Evolutionary conservation across 2,113 vertebrate genomes (phyloP).

Genomic region (Rhinopomastus cyanomelas): DNA sequence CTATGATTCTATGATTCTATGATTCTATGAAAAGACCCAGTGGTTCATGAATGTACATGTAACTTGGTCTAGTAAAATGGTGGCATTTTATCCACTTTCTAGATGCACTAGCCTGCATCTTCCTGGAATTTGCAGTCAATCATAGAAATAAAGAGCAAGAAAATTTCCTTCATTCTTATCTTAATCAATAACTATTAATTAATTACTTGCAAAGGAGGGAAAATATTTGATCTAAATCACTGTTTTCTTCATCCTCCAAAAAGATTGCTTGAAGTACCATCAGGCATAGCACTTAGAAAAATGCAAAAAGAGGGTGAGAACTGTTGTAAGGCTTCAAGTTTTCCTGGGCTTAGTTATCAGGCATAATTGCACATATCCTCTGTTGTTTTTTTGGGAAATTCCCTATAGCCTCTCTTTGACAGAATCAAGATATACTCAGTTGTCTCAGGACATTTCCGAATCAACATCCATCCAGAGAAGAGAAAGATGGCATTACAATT

Average conservation of each 20-base stretch:
- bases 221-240: neutral
- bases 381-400: neutral
- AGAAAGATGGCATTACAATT: neutral
- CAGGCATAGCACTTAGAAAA: neutral
- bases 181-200: neutral
- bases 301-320: neutral
- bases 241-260: accelerated
- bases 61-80: neutral
- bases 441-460: neutral
- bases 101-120: neutral
- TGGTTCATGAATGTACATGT: neutral
- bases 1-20: no score
- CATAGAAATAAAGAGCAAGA: neutral
- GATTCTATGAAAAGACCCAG: neutral
- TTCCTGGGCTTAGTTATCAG: neutral
- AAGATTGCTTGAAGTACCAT: neutral
- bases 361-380: neutral
- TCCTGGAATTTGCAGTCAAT: neutral
- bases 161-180: neutral
- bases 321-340: neutral
- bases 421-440: neutral
- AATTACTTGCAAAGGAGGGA: neutral
- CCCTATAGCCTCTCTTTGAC: neutral
- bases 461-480: neutral
- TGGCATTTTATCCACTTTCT: neutral